A percentile compares a stretch with the other conserved stretches of the same genome.
These are phyloP conservation scores for Caranx ignobilis DNA, from an alignment of 2,113 vertebrate species.

Conservation along the genomic window DNA sequence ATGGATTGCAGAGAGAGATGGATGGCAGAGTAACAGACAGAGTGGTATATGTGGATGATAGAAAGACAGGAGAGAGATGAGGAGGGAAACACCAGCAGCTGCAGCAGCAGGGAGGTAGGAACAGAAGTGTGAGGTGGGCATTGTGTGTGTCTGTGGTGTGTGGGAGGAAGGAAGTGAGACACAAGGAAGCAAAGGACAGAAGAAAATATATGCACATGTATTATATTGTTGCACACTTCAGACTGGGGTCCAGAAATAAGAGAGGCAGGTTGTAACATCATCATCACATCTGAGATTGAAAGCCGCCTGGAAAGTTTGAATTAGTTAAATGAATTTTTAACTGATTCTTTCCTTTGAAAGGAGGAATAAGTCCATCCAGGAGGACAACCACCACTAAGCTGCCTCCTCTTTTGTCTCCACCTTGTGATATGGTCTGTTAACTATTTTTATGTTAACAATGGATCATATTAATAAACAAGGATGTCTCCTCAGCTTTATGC, in stretches of 20 bases:
- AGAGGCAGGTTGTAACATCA: no score
- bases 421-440: no score
- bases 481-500: no score
- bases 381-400: no score
- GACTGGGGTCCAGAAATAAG: not conserved
- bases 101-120: conserved; percentile 19
- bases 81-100: conserved; percentile 43
- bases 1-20: conserved; percentile 10
- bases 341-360: no score
- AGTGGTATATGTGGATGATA: conserved; percentile 27
- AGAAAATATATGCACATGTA: conserved; percentile 49
- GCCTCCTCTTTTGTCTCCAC: no score
- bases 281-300: not conserved
- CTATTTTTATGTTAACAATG: no score
- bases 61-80: conserved; percentile 3
- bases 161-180: conserved; percentile 43
- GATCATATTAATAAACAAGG: no score
- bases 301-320: not conserved
- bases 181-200: conserved; percentile 15
- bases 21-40: not conserved
- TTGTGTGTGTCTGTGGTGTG: conserved; percentile 17
- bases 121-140: conserved; percentile 33
- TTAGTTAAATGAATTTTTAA: no score
- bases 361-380: no score
- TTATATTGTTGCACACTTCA: not conserved